Conservation (phyloP, 2,113 vertebrate species). For the Forbesichthys agassizii region DNA sequence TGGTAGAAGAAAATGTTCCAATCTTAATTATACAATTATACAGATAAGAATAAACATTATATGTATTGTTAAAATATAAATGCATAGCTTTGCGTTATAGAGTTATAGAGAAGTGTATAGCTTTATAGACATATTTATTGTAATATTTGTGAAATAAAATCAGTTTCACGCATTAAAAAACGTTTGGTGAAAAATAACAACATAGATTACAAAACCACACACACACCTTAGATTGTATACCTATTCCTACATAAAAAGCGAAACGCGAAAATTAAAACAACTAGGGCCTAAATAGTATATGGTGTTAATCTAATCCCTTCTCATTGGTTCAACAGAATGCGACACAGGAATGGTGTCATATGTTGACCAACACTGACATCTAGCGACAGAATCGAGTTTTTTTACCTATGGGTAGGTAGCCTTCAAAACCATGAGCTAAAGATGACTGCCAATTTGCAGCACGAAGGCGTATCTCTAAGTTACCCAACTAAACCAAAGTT, state of each 20-base stretch:
- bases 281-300: neutral
- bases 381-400: conserved; percentile 41
- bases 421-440: no score
- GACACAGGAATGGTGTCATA: conserved; percentile 8
- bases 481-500: no score
- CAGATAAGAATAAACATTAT: neutral
- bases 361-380: conserved; percentile 69
- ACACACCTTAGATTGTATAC: no score
- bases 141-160: no score
- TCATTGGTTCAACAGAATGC: neutral
- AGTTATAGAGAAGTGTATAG: neutral
- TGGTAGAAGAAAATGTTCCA: conserved; percentile 44
- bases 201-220: no score
- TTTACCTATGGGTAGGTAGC: no score
- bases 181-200: no score
- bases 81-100: neutral
- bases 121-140: no score
- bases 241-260: no score
- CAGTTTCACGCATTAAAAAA: neutral
- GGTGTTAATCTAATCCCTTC: neutral
- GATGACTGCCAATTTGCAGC: no score
- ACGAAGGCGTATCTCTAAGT: no score
- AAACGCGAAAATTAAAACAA: no score
- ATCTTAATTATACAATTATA: neutral
- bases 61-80: neutral